A percentile compares a stretch with the other conserved stretches of the same genome.
phyloP scores from a whole-genome alignment of 2,797 vertebrate genomes.

The Diglossa cyanea region DNA sequence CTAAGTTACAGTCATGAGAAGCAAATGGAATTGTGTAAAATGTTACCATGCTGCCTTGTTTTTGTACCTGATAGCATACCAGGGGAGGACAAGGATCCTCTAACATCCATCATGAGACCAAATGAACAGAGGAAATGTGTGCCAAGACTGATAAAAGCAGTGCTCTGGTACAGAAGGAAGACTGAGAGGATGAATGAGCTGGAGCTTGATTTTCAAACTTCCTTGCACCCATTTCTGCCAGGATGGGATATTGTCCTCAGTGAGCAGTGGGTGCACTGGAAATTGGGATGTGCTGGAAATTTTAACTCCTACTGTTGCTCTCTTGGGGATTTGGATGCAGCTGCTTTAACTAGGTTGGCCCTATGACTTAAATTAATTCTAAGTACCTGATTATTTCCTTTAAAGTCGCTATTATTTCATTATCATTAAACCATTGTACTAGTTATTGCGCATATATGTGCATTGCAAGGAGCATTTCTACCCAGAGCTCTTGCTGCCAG shows the following conservation, averaged over 20 bases:
- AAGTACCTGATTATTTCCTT: neutral
- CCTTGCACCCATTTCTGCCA: neutral
- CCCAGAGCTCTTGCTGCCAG: neutral
- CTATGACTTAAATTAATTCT: neutral
- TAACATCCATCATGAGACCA: neutral
- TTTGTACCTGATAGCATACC: neutral
- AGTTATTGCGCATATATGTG: neutral
- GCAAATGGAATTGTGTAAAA: neutral
- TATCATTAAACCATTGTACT: neutral
- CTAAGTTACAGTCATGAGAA: neutral
- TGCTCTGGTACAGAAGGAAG: neutral
- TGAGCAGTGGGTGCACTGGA: neutral
- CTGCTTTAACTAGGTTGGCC: neutral
- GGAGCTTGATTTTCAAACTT: neutral
- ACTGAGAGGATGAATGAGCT: neutral
- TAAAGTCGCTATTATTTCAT: neutral
- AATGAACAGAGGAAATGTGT: neutral
- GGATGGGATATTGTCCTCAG: neutral
- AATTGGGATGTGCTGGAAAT: neutral
- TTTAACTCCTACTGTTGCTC: neutral
- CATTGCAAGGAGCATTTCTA: neutral
- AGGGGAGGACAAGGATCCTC: neutral
- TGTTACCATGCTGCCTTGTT: neutral
- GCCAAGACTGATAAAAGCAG: neutral
- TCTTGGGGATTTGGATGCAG: neutral